A percentile compares a stretch with the other conserved stretches of the same genome.
phyloP scores from a whole-genome alignment of 2,113 vertebrate species.

The Vombatus ursinus region DNA sequence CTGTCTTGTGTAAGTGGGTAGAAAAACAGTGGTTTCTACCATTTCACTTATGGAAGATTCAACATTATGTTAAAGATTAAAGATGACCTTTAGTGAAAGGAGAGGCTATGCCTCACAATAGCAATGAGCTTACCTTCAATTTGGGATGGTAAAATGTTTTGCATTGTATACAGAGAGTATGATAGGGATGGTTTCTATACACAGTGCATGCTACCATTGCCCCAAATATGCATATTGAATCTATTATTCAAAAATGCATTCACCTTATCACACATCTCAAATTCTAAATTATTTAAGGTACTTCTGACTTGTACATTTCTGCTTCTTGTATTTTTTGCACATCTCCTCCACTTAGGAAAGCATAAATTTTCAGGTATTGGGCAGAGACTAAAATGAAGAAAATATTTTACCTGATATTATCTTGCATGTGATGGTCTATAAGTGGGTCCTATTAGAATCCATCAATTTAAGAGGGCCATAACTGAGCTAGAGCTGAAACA shows the following conservation, averaged over 20 bases:
- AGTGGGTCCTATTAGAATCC: slow-evolving; percentile 19
- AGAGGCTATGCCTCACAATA: slow-evolving; percentile 32
- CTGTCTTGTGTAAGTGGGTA: background rate
- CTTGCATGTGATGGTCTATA: background rate
- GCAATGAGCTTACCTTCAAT: slow-evolving; percentile 62
- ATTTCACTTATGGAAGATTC: slow-evolving; percentile 30
- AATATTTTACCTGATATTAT: slow-evolving; percentile 48
- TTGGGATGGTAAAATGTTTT: slow-evolving; percentile 38
- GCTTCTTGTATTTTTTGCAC: slow-evolving; percentile 72
- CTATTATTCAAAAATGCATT: slow-evolving; percentile 71
- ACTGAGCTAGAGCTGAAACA: slow-evolving; percentile 52
- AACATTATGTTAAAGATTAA: slow-evolving; percentile 37
- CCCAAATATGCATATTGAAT: slow-evolving; percentile 53
- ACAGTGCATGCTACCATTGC: slow-evolving; percentile 43
- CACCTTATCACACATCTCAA: slow-evolving; percentile 62
- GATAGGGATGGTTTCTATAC: slow-evolving; percentile 38
- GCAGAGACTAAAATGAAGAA: slow-evolving; percentile 61
- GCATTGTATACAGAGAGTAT: slow-evolving; percentile 30
- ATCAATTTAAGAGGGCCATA: slow-evolving; percentile 43
- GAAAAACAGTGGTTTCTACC: slow-evolving; percentile 19
- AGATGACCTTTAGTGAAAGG: slow-evolving; percentile 18
- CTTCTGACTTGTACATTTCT: slow-evolving; percentile 65
- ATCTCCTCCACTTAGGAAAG: slow-evolving; percentile 70
- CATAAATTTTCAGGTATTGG: slow-evolving; percentile 63
- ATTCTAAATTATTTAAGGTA: slow-evolving; percentile 70